These are phyloP conservation scores for Madoqua kirkii DNA, from an alignment of 2,113 vertebrate species.

Conservation along the genomic window DNA sequence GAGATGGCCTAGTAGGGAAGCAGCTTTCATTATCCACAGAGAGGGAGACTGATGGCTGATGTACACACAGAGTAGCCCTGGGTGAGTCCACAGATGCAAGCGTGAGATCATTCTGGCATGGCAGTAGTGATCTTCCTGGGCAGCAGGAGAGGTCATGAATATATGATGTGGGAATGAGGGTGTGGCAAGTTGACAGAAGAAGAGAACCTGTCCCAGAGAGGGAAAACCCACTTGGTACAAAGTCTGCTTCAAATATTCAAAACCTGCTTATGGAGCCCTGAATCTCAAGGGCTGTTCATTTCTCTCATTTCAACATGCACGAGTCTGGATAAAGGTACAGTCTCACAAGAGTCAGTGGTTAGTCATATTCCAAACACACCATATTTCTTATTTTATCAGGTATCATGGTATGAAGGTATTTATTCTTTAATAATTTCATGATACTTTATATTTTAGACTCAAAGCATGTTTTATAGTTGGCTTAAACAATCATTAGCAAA, in stretches of 20 bases:
- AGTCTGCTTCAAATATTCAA: not conserved
- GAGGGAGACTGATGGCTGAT: conserved; percentile 30
- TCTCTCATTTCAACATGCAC: not conserved
- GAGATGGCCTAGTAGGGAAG: conserved; percentile 16
- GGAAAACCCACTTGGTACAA: not conserved
- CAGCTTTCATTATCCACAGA: conserved; percentile 14
- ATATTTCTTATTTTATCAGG: not conserved
- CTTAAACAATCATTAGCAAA: conserved; percentile 47
- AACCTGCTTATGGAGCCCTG: not conserved
- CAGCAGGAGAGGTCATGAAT: conserved; percentile 52
- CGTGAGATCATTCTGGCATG: not conserved
- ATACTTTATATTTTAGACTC: conserved; percentile 35
- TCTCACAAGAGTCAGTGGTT: conserved; percentile 20
- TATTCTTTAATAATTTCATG: conserved; percentile 29
- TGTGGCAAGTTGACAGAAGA: conserved; percentile 48
- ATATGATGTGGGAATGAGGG: conserved; percentile 65
- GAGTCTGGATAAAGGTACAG: conserved; percentile 31
- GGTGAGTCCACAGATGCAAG: conserved; percentile 24
- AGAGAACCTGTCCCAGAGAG: not conserved
- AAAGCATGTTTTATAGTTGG: conserved; percentile 24
- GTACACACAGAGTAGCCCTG: not conserved
- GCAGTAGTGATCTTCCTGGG: conserved; percentile 48
- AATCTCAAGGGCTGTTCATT: not conserved
- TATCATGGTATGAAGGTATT: conserved; percentile 7
- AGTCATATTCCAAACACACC: conserved; percentile 19